Conservation (phyloP, 2,888 invertebrate genomes). For the Synergus itoensis region DNA sequence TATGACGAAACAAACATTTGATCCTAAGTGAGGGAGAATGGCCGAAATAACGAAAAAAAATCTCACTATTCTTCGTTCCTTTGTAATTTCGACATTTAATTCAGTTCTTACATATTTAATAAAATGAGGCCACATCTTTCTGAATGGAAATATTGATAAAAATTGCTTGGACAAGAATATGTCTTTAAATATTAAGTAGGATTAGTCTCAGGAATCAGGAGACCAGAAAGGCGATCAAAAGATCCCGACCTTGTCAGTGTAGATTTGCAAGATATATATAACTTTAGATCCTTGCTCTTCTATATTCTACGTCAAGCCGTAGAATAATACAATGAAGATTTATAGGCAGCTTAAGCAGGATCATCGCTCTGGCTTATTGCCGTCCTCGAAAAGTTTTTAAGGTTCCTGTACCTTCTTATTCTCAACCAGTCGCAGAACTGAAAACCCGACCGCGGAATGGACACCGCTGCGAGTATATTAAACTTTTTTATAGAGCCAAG, state of each 20-base stretch:
- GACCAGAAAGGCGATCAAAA: slow-evolving; percentile 11
- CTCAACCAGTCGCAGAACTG: slow-evolving; percentile 44
- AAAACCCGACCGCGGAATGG: slow-evolving; percentile 19
- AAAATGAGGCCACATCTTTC: neutral
- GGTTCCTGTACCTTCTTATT: slow-evolving; percentile 61
- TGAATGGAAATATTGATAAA: neutral
- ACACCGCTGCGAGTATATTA: slow-evolving; percentile 63
- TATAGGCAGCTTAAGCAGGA: slow-evolving; percentile 67
- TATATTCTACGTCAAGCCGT: slow-evolving; percentile 8
- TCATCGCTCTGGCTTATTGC: slow-evolving; percentile 71
- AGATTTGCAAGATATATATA: neutral
- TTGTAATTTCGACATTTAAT: neutral
- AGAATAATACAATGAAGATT: slow-evolving; percentile 72
- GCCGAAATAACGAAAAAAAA: neutral
- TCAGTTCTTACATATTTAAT: neutral
- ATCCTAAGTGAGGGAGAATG: neutral
- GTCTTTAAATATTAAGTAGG: neutral
- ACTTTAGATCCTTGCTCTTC: slow-evolving; percentile 31
- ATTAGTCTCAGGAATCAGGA: slow-evolving; percentile 6
- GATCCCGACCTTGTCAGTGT: neutral
- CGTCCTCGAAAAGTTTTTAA: slow-evolving; percentile 67
- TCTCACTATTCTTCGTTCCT: neutral
- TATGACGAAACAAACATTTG: slow-evolving; percentile 7
- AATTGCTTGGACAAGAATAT: neutral
- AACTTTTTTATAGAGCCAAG: slow-evolving; percentile 68